A percentile compares a stretch with the other conserved stretches of the same genome.
Conservation (phyloP, 2,113 vertebrate species). For the Clarias gariepinus region DNA sequence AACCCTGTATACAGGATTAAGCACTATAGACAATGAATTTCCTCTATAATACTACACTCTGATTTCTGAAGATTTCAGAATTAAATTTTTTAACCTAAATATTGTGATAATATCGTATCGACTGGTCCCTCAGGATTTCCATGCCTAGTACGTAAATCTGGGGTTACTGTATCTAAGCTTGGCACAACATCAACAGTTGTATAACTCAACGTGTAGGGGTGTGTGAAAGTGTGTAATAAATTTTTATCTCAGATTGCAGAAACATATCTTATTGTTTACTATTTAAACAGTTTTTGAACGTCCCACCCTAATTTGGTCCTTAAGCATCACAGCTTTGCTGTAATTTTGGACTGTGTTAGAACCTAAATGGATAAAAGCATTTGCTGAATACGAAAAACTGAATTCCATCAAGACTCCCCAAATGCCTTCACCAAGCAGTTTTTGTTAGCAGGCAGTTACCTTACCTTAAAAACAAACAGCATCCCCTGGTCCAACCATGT, state of each 20-base stretch:
- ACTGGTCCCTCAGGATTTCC: too few species aligned
- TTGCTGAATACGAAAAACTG: neutral
- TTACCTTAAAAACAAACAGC: conserved; percentile 16
- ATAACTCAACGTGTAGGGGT: neutral
- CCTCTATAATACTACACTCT: too few species aligned
- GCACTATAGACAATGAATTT: too few species aligned
- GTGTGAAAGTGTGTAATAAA: neutral
- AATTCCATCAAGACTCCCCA: neutral
- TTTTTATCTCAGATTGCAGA: neutral
- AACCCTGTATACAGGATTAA: too few species aligned
- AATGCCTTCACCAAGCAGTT: neutral
- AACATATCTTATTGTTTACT: neutral
- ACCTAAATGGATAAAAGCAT: neutral
- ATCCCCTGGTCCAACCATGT: neutral
- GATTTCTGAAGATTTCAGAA: too few species aligned
- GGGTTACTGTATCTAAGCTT: neutral
- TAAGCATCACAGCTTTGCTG: neutral
- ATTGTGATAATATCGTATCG: too few species aligned
- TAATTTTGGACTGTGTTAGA: neutral
- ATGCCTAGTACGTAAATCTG: too few species aligned
- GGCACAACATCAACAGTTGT: neutral
- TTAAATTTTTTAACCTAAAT: too few species aligned
- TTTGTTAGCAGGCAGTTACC: neutral
- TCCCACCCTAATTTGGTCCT: neutral
- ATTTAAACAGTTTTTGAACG: neutral